Conservation (phyloP, 23 tunicate genomes). For the Halocynthia aurantium region DNA sequence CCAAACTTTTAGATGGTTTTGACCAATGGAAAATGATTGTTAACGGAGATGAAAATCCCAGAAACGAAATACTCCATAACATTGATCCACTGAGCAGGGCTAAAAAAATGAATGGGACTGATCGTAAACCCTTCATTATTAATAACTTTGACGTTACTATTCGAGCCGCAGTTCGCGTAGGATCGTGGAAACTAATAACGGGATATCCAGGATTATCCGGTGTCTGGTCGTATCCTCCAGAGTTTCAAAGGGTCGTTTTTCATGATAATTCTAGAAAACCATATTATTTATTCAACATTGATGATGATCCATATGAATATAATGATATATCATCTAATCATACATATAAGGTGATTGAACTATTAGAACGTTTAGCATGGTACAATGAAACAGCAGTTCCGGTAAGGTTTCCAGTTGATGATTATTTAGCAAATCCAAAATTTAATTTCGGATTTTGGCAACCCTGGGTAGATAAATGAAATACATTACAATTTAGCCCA, state of each 20-base stretch:
- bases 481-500: neutral
- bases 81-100: constrained; percentile 40
- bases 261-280: neutral
- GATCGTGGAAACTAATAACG: constrained; percentile 68
- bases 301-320: constrained; percentile 1
- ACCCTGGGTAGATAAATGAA: constrained; percentile 13
- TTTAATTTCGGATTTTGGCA: constrained; percentile 26
- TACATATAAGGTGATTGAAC: neutral
- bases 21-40: constrained; percentile 55
- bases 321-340: neutral
- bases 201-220: constrained; percentile 43
- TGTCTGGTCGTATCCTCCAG: constrained; percentile 54
- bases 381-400: constrained; percentile 30
- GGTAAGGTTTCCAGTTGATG: constrained; percentile 19
- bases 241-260: neutral
- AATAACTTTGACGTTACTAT: constrained; percentile 41
- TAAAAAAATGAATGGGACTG: neutral
- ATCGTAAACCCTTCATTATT: neutral
- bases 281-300: constrained; percentile 4
- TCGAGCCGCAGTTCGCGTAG: constrained; percentile 48
- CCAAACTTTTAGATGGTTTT: constrained; percentile 53
- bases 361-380: neutral
- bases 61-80: constrained; percentile 63
- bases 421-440: constrained; percentile 16
- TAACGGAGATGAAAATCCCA: constrained; percentile 15